Conservation (phyloP, 2,113 vertebrate genomes). For the Chionomys nivalis region DNA sequence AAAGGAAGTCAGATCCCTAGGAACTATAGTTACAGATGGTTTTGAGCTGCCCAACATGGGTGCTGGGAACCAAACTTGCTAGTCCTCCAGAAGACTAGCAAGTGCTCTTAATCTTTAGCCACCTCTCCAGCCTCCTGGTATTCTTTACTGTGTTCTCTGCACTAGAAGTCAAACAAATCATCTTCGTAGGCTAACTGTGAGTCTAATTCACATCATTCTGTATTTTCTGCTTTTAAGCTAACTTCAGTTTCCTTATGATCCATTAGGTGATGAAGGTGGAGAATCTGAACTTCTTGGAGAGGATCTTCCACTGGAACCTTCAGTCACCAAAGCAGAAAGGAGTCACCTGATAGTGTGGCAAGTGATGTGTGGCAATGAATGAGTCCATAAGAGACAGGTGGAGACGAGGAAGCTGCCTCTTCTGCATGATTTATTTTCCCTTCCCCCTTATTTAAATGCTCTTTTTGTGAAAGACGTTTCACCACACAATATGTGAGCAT, state of each 20-base stretch:
- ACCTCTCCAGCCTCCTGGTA: background rate
- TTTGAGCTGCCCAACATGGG: too few species aligned
- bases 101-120: background rate
- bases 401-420: constrained; percentile 73
- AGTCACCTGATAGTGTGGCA: constrained; percentile 99
- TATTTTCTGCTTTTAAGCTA: background rate
- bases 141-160: background rate
- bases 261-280: constrained; percentile 93
- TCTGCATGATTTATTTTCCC: constrained; percentile 86
- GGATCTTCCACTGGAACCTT: constrained; percentile 92
- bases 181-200: background rate
- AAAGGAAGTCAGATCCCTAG: too few species aligned
- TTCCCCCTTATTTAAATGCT: constrained; percentile 78
- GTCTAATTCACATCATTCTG: accelerated
- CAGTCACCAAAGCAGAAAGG: constrained; percentile 96
- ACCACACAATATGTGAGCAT: constrained; percentile 85
- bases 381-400: constrained; percentile 78
- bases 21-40: too few species aligned
- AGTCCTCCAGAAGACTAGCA: background rate
- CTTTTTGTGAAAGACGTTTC: constrained; percentile 84
- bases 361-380: constrained; percentile 90
- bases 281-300: constrained; percentile 92
- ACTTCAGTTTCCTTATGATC: constrained; percentile 47
- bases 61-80: background rate
- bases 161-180: accelerated